Conservation (phyloP, 2,888 invertebrate species). For the Eristalis tenax region DNA sequence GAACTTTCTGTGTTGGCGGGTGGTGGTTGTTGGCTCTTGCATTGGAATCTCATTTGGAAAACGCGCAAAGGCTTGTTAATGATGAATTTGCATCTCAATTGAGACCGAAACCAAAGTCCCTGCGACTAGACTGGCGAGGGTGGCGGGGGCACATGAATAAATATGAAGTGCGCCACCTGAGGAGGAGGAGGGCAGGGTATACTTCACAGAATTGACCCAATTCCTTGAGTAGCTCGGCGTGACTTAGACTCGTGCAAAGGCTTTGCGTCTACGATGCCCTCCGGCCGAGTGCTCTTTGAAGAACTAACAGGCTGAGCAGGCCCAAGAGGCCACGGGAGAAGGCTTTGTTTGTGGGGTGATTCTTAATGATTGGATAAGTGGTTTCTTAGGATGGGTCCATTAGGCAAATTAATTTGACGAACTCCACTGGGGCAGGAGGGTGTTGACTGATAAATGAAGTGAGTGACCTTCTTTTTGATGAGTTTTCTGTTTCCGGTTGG, state of each 20-base stretch:
- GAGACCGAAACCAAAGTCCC: slow-evolving; percentile 6
- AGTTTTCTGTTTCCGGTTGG: no score
- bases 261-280: not conserved
- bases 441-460: not conserved
- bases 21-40: slow-evolving; percentile 18
- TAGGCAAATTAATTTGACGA: not conserved
- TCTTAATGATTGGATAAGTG: not conserved
- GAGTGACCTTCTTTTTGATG: not conserved
- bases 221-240: not conserved
- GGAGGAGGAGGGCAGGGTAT: not conserved
- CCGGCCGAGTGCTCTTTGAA: not conserved
- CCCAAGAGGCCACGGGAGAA: not conserved
- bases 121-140: not conserved
- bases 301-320: not conserved
- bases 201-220: not conserved
- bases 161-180: not conserved
- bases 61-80: slow-evolving; percentile 52
- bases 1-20: slow-evolving; percentile 7
- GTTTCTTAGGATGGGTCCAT: not conserved
- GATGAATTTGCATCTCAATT: slow-evolving; percentile 65
- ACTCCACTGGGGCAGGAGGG: not conserved
- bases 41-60: slow-evolving; percentile 55
- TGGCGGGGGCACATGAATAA: not conserved
- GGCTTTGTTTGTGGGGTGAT: not conserved
- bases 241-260: not conserved